Evolutionary conservation across 1,140 invertebrate genomes (phyloP), one percentile per base, ranked within the genome.

Genomic region (Drosophila leontia): DNA sequence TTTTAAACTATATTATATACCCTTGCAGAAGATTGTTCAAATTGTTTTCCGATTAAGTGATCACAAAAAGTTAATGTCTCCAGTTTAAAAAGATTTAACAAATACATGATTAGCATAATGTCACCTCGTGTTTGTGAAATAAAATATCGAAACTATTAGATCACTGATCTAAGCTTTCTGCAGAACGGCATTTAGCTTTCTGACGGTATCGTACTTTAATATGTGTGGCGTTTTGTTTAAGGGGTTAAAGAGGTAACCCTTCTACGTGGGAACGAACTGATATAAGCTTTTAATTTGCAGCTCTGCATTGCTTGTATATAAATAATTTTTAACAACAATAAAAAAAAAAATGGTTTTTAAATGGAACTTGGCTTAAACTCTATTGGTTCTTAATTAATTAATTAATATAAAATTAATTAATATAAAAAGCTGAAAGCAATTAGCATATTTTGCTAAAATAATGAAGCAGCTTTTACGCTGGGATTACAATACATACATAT

Each of bases 281-380:
- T 35, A 44, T 13, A 69, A 34, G 29, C 34, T 70, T 70, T 39
- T 68, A 55, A 70, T 70, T 70, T 67, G 67, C 67, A 67, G 62
- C 62, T 67, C 67, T 48, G 67, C 67, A 70, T 67, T 48, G 67
- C 67, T 67, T 67, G 29, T 51, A 67, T 67, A 45, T 67, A 67
- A 55, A 55, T 45, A 67, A 69, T 44, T 29, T 13, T 67, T 19
- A 53, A 68, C 44, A 67, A 45, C 39, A 45, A 35, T 51, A 44
- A 64, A 44, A 44, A 64, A 44, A 44, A 11, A 44, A 11, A 34
- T 70, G 11, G 35, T 37, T 37, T 37, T 37, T 19, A 51, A 70
- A 70, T 37, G 17, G 26, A 50, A 45, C 17, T 32, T 32, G 39
- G 41, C 47, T 35, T 45, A 37, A 65, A 69, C 32, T 53, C 9